Base-by-base conservation (phyloP, 2,113 vertebrate species). In the Mus spicilegus region DNA sequence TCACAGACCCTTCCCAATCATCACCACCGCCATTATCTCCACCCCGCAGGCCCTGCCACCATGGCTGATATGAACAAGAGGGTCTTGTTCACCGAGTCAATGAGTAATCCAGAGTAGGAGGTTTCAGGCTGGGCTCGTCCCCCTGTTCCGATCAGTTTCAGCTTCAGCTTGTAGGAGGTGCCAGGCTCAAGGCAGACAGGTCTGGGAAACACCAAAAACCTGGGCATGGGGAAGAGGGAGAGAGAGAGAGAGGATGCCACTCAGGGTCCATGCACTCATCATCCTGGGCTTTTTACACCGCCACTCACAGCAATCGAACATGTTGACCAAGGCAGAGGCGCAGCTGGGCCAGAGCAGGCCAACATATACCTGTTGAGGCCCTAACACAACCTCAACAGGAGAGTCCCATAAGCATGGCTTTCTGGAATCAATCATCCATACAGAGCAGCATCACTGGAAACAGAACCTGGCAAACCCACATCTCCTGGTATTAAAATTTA, bases 161-260 rank as follows among this genome's bases (percentile, higher is more conserved):
- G 97, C 73, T 97, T 99, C 30, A 99, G 86, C 4, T 98, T 99
- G 97, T 99, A 99, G 61, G 98, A 99, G 91, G 99, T 91, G 0
- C 99, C 99, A n/a, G 76, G 98, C 97, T 99, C 99, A 97, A 99
- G 98, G 96, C 99, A 99, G 92, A 99, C 81, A 6, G 99, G 98
- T 91, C 98, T 99, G 89, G 99, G 97, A 80, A 99, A 98, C 72
- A 99, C 97, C 98, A 99, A 94, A 1, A 99, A 99, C 98, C 99
- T 99, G 88, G 3, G 6, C 22, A 24, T 4, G 86, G 8, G 1
- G 36, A 76, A 30, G 24, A 30, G 24, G 3, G 42, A 70, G 24
- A 51, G 4, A 65, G 33, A 72, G 69, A 77, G 1, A 73, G 1
- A 36, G 42, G 28, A 19, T 78, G 67, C 78, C 7, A 91, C 26